Conservation (phyloP, 2,113 vertebrate genomes). For the Trogon surrucura region DNA sequence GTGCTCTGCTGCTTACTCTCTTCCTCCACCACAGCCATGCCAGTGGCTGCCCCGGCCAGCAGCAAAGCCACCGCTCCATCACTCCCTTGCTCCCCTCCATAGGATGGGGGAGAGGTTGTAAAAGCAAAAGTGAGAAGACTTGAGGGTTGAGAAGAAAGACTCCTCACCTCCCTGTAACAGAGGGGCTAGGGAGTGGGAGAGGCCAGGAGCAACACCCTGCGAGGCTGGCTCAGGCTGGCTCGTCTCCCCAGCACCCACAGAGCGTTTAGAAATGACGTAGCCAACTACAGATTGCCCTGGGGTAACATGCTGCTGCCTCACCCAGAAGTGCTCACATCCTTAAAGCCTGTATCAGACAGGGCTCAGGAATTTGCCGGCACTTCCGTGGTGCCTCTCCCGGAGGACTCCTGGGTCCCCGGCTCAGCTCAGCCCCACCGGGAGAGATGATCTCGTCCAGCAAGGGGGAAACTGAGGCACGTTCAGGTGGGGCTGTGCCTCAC, state of each 20-base stretch:
- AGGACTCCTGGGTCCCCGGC: rapidly evolving
- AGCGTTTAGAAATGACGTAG: neutral
- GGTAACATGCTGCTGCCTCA: neutral
- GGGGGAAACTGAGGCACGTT: constrained; percentile 10
- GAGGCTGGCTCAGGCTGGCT: neutral
- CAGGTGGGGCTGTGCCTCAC: neutral
- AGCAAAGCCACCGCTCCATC: neutral
- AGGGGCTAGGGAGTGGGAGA: neutral
- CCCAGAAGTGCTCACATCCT: neutral
- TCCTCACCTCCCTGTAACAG: neutral
- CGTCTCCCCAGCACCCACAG: neutral
- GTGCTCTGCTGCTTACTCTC: neutral
- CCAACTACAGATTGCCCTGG: neutral
- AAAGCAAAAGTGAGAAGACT: neutral
- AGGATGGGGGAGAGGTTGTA: neutral
- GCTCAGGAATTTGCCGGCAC: neutral
- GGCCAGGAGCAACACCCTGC: neutral
- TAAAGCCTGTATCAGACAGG: neutral
- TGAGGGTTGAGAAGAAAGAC: neutral
- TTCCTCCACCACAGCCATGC: neutral
- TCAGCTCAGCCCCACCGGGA: neutral
- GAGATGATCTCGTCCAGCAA: rapidly evolving
- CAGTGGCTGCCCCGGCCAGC: neutral
- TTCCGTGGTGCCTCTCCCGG: neutral
- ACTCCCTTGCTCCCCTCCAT: rapidly evolving